These are phyloP conservation scores for Numida meleagris DNA, from an alignment of 2,113 vertebrate species.

Conservation along the genomic window DNA sequence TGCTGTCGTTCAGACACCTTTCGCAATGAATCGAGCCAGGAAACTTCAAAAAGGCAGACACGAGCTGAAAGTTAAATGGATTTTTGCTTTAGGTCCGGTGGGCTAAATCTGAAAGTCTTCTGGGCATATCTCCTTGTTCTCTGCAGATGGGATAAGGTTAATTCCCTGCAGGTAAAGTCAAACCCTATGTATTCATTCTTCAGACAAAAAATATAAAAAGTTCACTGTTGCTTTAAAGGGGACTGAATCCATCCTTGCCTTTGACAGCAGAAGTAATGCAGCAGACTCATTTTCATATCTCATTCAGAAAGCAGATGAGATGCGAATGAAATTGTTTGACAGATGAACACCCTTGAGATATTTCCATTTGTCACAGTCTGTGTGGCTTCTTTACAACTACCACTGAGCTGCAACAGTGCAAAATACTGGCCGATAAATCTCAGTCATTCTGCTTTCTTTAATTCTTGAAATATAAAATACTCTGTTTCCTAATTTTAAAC, in stretches of 20 bases:
- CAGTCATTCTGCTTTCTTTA: not conserved
- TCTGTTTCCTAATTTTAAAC: slow-evolving; percentile 6
- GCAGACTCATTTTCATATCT: slow-evolving; percentile 53
- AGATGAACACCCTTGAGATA: slow-evolving; percentile 39
- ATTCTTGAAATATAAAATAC: not conserved
- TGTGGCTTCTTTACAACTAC: slow-evolving; percentile 34
- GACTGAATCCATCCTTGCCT: slow-evolving; percentile 15
- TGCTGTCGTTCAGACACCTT: not conserved
- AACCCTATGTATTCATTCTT: not conserved
- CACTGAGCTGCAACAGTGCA: not conserved
- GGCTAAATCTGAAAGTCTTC: slow-evolving; percentile 18
- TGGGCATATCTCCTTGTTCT: not conserved
- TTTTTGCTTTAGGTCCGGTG: not conserved
- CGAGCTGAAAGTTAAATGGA: not conserved
- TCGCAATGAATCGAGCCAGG: not conserved
- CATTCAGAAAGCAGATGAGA: slow-evolving; percentile 64
- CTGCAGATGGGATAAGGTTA: not conserved
- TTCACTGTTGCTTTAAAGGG: slow-evolving; percentile 39
- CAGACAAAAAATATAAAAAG: slow-evolving; percentile 9
- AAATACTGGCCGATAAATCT: not conserved
- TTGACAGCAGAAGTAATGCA: slow-evolving; percentile 53
- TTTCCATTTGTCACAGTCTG: slow-evolving; percentile 42
- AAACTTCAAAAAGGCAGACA: not conserved
- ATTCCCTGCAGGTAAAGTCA: slow-evolving; percentile 31
- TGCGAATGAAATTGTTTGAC: slow-evolving; percentile 59